These are phyloP conservation scores for Formica selysi DNA, from an alignment of 1,140 invertebrate species.

Conservation along the genomic window DNA sequence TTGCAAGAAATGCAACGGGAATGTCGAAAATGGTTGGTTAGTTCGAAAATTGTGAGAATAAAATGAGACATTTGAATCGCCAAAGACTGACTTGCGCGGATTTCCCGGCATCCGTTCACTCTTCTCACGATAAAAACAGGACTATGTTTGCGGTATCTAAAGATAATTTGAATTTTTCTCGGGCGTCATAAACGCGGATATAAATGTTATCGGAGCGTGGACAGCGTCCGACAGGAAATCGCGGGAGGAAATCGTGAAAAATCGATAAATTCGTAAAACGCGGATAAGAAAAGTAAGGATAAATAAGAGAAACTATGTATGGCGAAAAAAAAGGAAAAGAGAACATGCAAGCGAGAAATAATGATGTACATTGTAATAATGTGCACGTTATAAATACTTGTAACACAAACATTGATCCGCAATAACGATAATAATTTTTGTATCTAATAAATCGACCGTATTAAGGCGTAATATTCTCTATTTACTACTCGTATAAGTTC, in stretches of 20 bases:
- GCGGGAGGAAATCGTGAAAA: background rate
- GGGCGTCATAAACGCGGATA: background rate
- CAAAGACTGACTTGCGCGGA: conserved; percentile 26
- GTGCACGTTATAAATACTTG: conserved; percentile 21
- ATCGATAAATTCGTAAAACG: background rate
- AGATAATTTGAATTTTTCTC: conserved; percentile 17
- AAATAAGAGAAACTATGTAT: background rate
- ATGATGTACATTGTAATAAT: conserved; percentile 28
- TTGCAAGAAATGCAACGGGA: conserved; percentile 15
- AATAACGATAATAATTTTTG: conserved; percentile 74
- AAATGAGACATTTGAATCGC: conserved; percentile 1
- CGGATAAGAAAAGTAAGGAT: background rate
- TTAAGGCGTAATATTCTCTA: conserved; percentile 32
- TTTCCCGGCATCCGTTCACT: conserved; percentile 41
- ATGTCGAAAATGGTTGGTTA: background rate
- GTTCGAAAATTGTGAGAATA: conserved; percentile 6
- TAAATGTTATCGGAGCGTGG: background rate
- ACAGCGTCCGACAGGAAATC: background rate
- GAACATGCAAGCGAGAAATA: conserved; percentile 26
- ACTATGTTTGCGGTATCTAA: background rate
- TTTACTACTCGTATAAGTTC: conserved; percentile 42
- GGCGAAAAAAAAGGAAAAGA: conserved; percentile 5
- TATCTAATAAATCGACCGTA: conserved; percentile 44
- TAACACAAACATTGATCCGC: conserved; percentile 51
- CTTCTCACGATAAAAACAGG: conserved; percentile 20